Percentiles rank a stretch among this genome's conserved stretches.
phyloP scores from a whole-genome alignment of 1,140 invertebrate genomes.

The Lordiphosa clarofinis region DNA sequence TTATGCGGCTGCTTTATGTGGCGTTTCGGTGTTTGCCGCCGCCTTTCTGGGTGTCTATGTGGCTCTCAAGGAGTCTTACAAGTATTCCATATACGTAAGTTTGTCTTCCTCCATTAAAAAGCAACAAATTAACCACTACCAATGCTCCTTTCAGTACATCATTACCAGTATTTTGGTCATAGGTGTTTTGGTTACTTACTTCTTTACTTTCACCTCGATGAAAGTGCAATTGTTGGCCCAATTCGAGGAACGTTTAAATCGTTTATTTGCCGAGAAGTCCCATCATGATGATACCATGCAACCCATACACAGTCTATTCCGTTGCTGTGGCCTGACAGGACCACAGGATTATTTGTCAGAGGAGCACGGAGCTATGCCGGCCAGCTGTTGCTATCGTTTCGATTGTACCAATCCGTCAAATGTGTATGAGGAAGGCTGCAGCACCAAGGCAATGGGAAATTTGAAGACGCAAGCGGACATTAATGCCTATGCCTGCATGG shows the following conservation, averaged over 20 bases:
- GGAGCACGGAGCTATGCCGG: conserved; percentile 52
- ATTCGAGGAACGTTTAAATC: conserved; percentile 49
- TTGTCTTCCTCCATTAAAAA: too few relatives aligned
- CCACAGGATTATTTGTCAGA: conserved; percentile 61
- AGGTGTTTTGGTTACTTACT: conserved; percentile 37
- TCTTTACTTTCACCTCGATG: conserved; percentile 54
- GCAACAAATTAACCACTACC: not conserved
- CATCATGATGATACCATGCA: conserved; percentile 51
- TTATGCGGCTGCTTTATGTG: conserved; percentile 44
- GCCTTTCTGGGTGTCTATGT: conserved; percentile 60
- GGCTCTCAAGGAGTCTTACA: conserved; percentile 57
- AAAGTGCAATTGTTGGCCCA: conserved; percentile 40
- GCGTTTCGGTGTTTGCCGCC: conserved; percentile 33
- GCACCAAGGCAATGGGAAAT: conserved; percentile 34
- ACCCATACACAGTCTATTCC: conserved; percentile 60
- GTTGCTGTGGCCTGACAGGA: conserved; percentile 64
- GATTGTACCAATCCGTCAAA: conserved; percentile 55
- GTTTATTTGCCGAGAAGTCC: conserved; percentile 39
- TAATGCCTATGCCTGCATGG: conserved; percentile 54
- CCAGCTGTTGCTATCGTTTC: conserved; percentile 60
- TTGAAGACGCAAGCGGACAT: conserved; percentile 47
- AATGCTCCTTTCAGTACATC: conserved; percentile 29
- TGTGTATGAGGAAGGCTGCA: conserved; percentile 58
- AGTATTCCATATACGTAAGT: conserved; percentile 60
- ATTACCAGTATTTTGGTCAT: conserved; percentile 39